Percentiles rank a stretch among this genome's conserved stretches.
phyloP scores from a whole-genome alignment of 53 echinoderm and acorn worm species.

The Paelopatides confundens region DNA sequence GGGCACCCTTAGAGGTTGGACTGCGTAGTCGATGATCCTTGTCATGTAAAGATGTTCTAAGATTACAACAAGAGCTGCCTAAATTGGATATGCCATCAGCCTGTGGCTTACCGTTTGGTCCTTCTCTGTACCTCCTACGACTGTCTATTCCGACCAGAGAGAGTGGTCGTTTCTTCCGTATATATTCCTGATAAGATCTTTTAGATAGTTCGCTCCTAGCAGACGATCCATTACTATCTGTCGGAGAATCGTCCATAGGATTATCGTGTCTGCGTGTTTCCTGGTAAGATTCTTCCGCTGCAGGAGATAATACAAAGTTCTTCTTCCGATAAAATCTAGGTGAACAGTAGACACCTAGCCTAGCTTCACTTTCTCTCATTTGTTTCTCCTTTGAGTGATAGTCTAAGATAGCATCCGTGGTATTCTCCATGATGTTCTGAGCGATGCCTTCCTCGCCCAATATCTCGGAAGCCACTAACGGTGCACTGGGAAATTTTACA shows the following conservation, averaged over 20 bases:
- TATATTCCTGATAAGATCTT: conserved; percentile 20
- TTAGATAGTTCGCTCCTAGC: conserved; percentile 31
- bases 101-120: not conserved
- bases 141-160: conserved; percentile 35
- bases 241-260: conserved; percentile 25
- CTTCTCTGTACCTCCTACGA: not conserved
- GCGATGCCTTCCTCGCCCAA: not conserved
- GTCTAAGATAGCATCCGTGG: not conserved
- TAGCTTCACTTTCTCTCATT: conserved; percentile 49
- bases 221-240: conserved; percentile 43
- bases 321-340: conserved; percentile 76
- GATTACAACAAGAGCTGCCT: conserved; percentile 60
- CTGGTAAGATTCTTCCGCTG: not conserved
- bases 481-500: conserved; percentile 32
- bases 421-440: not conserved
- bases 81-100: conserved; percentile 31
- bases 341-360: conserved; percentile 88
- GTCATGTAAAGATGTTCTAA: conserved; percentile 28
- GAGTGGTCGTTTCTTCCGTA: conserved; percentile 37
- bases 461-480: not conserved
- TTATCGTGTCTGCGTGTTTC: not conserved
- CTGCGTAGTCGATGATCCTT: conserved; percentile 4
- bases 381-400: conserved; percentile 21
- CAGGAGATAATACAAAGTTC: not conserved
- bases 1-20: conserved; percentile 1